Percentiles rank a stretch among this genome's conserved stretches.
Evolutionary conservation across 2,113 vertebrate genomes (phyloP).

Genomic region (Ceuthmochares aereus): DNA sequence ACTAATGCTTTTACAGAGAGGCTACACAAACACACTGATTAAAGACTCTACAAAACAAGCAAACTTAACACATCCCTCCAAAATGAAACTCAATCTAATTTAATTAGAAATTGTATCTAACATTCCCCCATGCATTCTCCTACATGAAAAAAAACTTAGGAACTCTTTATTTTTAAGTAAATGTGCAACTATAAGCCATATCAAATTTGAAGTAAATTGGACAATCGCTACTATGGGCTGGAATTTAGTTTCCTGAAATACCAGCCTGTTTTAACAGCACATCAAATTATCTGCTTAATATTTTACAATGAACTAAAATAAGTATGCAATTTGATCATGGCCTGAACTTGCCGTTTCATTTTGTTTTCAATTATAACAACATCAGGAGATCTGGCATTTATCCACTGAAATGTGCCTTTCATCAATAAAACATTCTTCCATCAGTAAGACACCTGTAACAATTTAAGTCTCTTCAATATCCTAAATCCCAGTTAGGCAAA

Average conservation of each 20-base stretch:
- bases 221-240: not conserved
- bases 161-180: not conserved
- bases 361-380: conserved; percentile 43
- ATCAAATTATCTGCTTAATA: not conserved
- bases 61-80: not conserved
- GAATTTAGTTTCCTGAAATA: not conserved
- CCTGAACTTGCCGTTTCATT: conserved; percentile 9
- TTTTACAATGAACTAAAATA: not conserved
- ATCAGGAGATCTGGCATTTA: conserved; percentile 25
- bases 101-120: not conserved
- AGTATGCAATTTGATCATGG: not conserved
- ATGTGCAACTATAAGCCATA: not conserved
- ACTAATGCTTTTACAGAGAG: not conserved
- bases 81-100: not conserved
- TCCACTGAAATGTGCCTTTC: not conserved
- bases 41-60: not conserved
- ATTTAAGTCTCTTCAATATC: not conserved
- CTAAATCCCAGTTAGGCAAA: conserved; percentile 4
- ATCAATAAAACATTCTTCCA: conserved; percentile 29
- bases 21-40: not conserved
- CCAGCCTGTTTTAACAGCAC: not conserved
- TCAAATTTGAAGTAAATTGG: not conserved
- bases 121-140: not conserved
- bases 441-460: conserved; percentile 6
- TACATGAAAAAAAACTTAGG: not conserved